These are phyloP conservation scores for Epiblema foenella DNA, from an alignment of 2,888 invertebrate genomes.

Conservation along the genomic window DNA sequence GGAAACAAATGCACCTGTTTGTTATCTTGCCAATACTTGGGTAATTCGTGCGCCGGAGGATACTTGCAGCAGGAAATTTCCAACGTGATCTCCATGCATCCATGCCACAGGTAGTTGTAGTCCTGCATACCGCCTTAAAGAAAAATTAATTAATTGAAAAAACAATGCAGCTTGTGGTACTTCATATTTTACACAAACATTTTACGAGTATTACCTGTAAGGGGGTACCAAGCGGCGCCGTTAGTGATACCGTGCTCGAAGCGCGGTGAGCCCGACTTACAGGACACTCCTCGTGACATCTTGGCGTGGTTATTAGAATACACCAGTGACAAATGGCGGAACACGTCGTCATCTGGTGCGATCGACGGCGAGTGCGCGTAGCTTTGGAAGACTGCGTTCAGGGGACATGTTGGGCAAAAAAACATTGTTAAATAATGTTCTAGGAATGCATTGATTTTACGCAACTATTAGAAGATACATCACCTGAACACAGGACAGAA, in stretches of 20 bases:
- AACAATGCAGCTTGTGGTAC: neutral
- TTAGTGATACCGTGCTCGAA: conserved; percentile 97
- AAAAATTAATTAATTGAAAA: neutral
- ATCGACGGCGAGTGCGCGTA: conserved; percentile 92
- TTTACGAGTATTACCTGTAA: conserved; percentile 84
- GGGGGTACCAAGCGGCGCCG: conserved; percentile 96
- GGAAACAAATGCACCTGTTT: conserved; percentile 84
- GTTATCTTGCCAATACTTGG: conserved; percentile 95
- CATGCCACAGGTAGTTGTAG: conserved; percentile 96
- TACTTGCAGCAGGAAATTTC: conserved; percentile 98
- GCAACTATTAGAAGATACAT: conserved; percentile 64
- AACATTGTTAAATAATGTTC: conserved; percentile 29
- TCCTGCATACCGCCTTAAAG: conserved; percentile 94
- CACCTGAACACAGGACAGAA: conserved; percentile 89
- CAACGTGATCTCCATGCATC: conserved; percentile 97
- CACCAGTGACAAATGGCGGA: conserved; percentile 92
- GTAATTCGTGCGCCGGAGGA: conserved; percentile 91
- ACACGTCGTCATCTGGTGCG: conserved; percentile 96
- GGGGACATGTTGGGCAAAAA: conserved; percentile 81
- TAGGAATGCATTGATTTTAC: conserved; percentile 35
- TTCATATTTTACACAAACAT: neutral
- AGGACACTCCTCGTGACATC: conserved; percentile 94
- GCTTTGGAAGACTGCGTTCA: conserved; percentile 93
- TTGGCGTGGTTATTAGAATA: conserved; percentile 95
- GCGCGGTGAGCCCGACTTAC: conserved; percentile 89